phyloP scores from a whole-genome alignment of 2,113 vertebrate genomes.

The Otocyon megalotis region DNA sequence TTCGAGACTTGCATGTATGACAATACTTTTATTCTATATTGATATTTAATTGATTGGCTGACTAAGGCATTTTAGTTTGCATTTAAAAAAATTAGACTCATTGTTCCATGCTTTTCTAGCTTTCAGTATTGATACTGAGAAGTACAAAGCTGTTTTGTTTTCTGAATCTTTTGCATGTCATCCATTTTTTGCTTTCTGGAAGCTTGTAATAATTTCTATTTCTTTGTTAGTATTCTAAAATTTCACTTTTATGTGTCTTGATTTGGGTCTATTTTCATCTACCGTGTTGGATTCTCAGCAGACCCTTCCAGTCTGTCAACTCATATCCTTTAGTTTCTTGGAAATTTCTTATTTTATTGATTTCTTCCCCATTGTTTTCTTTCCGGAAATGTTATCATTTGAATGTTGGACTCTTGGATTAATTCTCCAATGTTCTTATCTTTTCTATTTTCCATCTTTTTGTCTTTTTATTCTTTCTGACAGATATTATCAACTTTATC shows the following conservation, averaged over 20 bases:
- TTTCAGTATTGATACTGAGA: background rate
- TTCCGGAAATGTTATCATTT: conserved; percentile 46
- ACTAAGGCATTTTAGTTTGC: background rate
- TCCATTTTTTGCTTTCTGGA: conserved; percentile 7
- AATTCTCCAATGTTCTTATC: background rate
- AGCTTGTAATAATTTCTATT: conserved; percentile 1
- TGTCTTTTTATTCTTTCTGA: conserved; percentile 38
- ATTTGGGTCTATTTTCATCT: background rate
- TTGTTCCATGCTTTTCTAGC: background rate
- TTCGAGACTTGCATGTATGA: conserved; percentile 3
- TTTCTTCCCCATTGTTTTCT: conserved; percentile 22
- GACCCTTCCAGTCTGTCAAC: background rate
- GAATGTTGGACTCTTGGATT: background rate
- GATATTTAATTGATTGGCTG: conserved; percentile 7
- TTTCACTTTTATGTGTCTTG: background rate
- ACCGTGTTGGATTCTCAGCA: background rate
- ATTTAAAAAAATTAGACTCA: background rate
- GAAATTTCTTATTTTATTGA: conserved; percentile 16
- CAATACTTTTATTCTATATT: conserved; percentile 13
- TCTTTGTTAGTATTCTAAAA: conserved; percentile 34
- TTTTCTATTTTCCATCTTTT: background rate
- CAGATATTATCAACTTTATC: background rate
- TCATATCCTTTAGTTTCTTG: background rate
- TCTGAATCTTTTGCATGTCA: conserved; percentile 5
- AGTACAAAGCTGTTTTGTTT: conserved; percentile 15